Conservation (phyloP, 2,113 vertebrate genomes). For the Seriola dumerili region DNA sequence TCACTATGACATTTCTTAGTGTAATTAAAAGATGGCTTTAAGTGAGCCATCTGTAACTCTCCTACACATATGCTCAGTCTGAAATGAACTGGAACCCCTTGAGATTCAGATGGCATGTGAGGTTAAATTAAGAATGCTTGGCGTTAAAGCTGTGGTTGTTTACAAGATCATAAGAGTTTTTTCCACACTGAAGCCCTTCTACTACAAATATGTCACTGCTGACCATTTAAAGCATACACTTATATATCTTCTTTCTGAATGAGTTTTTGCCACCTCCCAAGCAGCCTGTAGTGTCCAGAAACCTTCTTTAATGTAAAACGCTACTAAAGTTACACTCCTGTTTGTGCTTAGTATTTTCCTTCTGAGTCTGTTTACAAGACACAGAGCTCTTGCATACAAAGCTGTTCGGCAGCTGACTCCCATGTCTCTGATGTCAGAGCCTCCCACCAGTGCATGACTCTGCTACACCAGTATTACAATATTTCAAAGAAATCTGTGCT, state of each 20-base stretch:
- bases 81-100: slow-evolving; percentile 53
- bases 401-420: slow-evolving; percentile 39
- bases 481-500: slow-evolving; percentile 38
- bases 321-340: background rate
- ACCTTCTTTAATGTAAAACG: slow-evolving; percentile 12
- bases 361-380: slow-evolving; percentile 18
- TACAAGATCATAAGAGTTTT: background rate
- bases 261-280: background rate
- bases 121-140: slow-evolving; percentile 50
- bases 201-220: slow-evolving; percentile 8
- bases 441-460: slow-evolving; percentile 40
- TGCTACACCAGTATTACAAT: slow-evolving; percentile 11
- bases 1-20: slow-evolving; percentile 47
- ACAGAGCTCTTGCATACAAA: slow-evolving; percentile 21
- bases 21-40: slow-evolving; percentile 70
- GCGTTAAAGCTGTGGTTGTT: slow-evolving; percentile 19
- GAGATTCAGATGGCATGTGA: slow-evolving; percentile 40
- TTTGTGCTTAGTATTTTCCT: slow-evolving; percentile 1
- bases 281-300: background rate
- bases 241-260: background rate
- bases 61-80: slow-evolving; percentile 64
- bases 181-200: slow-evolving; percentile 22
- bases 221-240: slow-evolving; percentile 24
- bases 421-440: slow-evolving; percentile 39
- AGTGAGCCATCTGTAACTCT: slow-evolving; percentile 71